phyloP scores from a whole-genome alignment of 2,797 vertebrate species.

The Hyperoplus immaculatus region DNA sequence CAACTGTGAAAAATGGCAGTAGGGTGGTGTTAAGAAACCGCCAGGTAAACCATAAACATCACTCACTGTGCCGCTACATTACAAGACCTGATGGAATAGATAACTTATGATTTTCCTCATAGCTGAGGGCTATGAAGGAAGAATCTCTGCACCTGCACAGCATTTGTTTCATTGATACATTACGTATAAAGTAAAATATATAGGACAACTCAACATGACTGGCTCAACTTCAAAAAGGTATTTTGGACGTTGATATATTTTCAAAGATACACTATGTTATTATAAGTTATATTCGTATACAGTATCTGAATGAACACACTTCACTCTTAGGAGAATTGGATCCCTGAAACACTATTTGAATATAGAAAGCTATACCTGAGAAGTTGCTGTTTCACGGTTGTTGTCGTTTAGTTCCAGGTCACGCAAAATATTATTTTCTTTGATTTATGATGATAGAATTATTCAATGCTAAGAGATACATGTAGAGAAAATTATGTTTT shows the following conservation, averaged over 20 bases:
- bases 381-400: too few relatives aligned
- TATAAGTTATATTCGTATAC: too few relatives aligned
- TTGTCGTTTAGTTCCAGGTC: too few relatives aligned
- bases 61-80: neutral
- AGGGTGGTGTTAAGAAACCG: slow-evolving; percentile 11
- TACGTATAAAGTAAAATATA: slow-evolving; percentile 13
- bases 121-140: slow-evolving; percentile 5
- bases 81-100: slow-evolving; percentile 5
- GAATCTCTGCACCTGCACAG: slow-evolving; percentile 1
- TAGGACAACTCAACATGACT: neutral
- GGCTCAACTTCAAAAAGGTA: neutral
- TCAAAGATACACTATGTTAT: neutral
- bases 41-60: slow-evolving; percentile 4
- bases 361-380: too few relatives aligned
- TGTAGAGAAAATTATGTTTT: too few relatives aligned
- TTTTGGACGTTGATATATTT: slow-evolving; percentile 7
- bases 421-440: too few relatives aligned
- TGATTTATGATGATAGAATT: too few relatives aligned
- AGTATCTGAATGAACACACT: too few relatives aligned
- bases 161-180: slow-evolving; percentile 10
- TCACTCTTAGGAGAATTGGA: too few relatives aligned
- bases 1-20: slow-evolving; percentile 5
- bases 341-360: too few relatives aligned
- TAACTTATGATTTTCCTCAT: neutral
- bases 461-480: too few relatives aligned